phyloP scores from a whole-genome alignment of 2,888 invertebrate species.

The Nemoura dubitans region DNA sequence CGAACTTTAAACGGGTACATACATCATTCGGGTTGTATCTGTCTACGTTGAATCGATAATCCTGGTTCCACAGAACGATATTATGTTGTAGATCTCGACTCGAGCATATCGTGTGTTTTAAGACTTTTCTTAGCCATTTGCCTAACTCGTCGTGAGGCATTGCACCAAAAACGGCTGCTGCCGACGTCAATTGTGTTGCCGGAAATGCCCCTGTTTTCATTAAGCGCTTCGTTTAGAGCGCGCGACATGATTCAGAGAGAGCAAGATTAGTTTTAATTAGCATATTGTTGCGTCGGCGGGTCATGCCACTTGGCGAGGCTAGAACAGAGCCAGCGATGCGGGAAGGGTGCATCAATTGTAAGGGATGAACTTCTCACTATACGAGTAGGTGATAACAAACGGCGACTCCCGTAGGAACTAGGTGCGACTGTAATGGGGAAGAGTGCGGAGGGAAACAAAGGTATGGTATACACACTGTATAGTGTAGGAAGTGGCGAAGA shows the following conservation, averaged over 20 bases:
- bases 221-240: neutral
- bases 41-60: no score
- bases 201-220: neutral
- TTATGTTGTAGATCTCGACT: no score
- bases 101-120: no score
- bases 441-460: neutral
- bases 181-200: neutral
- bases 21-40: no score
- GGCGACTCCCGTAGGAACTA: neutral
- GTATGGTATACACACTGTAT: neutral
- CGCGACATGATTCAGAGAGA: neutral
- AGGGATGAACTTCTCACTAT: neutral
- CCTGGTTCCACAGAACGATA: no score
- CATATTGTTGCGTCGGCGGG: neutral
- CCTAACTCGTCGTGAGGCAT: neutral
- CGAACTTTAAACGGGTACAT: no score
- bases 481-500: neutral
- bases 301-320: neutral
- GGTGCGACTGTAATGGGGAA: neutral
- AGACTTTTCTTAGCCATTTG: no score
- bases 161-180: no score
- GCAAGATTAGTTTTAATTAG: constrained; percentile 12
- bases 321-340: neutral
- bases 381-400: neutral
- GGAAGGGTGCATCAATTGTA: neutral